A percentile compares a stretch with the other conserved stretches of the same genome.
Evolutionary conservation across 1,140 invertebrate genomes (phyloP).

Genomic region (Caenorhabditis inopinata): DNA sequence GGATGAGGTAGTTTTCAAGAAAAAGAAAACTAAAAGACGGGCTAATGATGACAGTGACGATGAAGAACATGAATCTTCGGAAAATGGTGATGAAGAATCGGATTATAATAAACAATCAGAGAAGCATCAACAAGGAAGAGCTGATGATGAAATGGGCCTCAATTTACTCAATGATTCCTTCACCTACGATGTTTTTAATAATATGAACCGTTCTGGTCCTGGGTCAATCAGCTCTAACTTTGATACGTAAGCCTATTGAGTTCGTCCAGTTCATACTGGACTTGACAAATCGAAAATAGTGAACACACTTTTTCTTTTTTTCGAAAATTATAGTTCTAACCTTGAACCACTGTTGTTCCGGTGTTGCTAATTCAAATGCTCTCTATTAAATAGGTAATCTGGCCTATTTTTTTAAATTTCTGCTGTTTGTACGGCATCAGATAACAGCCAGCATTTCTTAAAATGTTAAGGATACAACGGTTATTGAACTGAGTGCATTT

Average conservation of each 20-base stretch:
- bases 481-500: no score
- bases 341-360: no score
- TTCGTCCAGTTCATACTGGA: no score
- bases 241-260: background rate
- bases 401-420: no score
- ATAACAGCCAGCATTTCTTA: no score
- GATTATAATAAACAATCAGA: background rate
- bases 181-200: constrained; percentile 2
- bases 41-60: background rate
- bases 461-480: no score
- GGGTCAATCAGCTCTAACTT: background rate
- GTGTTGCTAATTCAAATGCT: no score
- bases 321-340: no score
- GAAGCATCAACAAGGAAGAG: background rate
- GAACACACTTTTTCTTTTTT: no score
- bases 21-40: constrained; percentile 25
- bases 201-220: background rate
- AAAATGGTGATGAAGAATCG: background rate
- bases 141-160: constrained; percentile 11
- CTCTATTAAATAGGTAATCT: no score
- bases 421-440: no score
- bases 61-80: background rate
- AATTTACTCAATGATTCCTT: background rate
- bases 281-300: no score
- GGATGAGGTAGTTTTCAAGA: constrained; percentile 1